Evolutionary conservation across 1,140 invertebrate genomes (phyloP).

Genomic region (Oryctes rhinoceros): DNA sequence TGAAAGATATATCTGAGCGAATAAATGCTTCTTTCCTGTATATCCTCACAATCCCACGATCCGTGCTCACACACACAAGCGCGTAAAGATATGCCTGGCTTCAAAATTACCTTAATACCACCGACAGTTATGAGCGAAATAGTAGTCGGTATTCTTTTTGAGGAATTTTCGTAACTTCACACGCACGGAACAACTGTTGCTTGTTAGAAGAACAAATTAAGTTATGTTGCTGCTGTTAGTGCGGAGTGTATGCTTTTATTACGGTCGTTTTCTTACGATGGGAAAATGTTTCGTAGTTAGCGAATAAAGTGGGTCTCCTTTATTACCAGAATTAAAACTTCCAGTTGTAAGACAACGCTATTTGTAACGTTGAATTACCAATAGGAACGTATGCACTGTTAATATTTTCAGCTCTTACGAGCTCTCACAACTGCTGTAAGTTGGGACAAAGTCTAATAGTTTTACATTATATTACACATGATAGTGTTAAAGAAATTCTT

Average conservation of each 20-base stretch:
- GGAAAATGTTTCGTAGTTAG: not conserved
- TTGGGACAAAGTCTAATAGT: too few relatives aligned
- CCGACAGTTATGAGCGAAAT: conserved; percentile 19
- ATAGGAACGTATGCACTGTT: too few relatives aligned
- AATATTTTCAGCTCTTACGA: too few relatives aligned
- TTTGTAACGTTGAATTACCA: too few relatives aligned
- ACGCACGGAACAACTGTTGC: not conserved
- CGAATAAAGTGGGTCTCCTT: too few relatives aligned
- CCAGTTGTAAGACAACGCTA: too few relatives aligned
- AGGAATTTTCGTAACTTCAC: conserved; percentile 18
- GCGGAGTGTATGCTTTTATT: not conserved
- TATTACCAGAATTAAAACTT: too few relatives aligned
- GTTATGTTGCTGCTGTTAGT: not conserved
- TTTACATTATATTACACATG: too few relatives aligned
- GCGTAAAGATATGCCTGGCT: not conserved
- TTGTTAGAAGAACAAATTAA: conserved; percentile 11
- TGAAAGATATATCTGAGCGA: conserved; percentile 34
- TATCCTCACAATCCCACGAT: conserved; percentile 26
- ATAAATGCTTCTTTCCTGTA: conserved; percentile 37
- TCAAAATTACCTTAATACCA: conserved; percentile 21
- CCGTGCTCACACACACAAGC: not conserved
- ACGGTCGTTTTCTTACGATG: not conserved
- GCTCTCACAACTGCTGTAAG: too few relatives aligned
- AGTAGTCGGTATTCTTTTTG: not conserved
- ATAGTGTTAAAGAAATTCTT: too few relatives aligned